A percentile compares a stretch with the other conserved stretches of the same genome.
Conservation (phyloP, 1,140 invertebrate species). For the Drosophila rhopaloa region DNA sequence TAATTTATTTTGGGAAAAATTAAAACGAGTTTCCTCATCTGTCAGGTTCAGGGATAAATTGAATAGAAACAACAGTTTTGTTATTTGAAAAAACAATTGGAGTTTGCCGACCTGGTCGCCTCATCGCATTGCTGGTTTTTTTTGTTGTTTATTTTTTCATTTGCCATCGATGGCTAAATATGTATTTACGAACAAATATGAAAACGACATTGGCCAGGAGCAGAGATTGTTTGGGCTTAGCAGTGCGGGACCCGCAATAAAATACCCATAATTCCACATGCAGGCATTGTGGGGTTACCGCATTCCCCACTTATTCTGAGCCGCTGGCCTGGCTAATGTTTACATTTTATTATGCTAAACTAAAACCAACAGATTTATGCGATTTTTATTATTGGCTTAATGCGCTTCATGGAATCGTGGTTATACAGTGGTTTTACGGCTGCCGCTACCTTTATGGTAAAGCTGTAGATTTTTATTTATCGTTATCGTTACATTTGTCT, state of each 20-base stretch:
- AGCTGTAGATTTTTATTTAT: slow-evolving; percentile 26
- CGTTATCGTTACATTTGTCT: slow-evolving; percentile 34
- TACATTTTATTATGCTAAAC: slow-evolving; percentile 71
- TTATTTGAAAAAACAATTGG: slow-evolving; percentile 47
- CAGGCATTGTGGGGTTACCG: slow-evolving; percentile 5
- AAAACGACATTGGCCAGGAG: slow-evolving; percentile 22
- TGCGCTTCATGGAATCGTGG: slow-evolving; percentile 27
- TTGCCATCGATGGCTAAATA: slow-evolving; percentile 53
- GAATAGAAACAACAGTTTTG: slow-evolving; percentile 36
- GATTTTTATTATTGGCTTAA: slow-evolving; percentile 59
- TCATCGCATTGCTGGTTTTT: slow-evolving; percentile 22
- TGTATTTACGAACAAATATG: slow-evolving; percentile 64
- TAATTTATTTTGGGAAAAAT: slow-evolving; percentile 45
- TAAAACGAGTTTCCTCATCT: slow-evolving; percentile 37
- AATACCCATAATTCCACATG: slow-evolving; percentile 58
- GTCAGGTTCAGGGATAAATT: slow-evolving; percentile 27
- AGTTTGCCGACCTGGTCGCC: slow-evolving; percentile 18
- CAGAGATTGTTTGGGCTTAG: slow-evolving; percentile 14
- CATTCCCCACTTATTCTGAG: slow-evolving; percentile 13
- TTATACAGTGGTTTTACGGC: slow-evolving; percentile 49
- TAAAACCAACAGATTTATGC: slow-evolving; percentile 71
- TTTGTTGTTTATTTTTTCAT: slow-evolving; percentile 29
- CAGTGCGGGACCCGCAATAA: slow-evolving; percentile 48
- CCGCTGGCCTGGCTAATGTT: slow-evolving; percentile 51
- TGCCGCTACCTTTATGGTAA: slow-evolving; percentile 6